Percentiles rank a stretch among this genome's conserved stretches.
phyloP scores from a whole-genome alignment of 2,113 vertebrate species.

The Chamaea fasciata region DNA sequence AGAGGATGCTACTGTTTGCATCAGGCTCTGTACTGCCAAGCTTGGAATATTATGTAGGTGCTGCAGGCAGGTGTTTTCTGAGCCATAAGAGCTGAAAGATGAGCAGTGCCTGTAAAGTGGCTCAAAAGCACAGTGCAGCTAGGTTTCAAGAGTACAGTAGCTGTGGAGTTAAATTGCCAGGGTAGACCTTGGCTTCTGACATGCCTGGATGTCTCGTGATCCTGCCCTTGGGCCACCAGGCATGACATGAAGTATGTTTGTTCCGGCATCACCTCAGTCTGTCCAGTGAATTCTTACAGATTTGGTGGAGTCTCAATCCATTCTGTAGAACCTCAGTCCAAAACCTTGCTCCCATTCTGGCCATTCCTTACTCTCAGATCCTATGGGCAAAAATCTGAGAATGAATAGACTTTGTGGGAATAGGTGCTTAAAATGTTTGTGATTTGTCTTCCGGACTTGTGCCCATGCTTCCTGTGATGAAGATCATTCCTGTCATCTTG shows the following conservation, averaged over 20 bases:
- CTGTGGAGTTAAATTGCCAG: background rate
- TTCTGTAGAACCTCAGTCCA: background rate
- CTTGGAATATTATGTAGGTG: background rate
- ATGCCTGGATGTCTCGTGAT: background rate
- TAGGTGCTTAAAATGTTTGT: background rate
- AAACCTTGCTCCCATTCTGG: background rate
- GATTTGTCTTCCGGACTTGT: background rate
- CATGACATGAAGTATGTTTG: background rate
- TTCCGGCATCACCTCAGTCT: background rate
- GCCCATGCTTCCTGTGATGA: background rate
- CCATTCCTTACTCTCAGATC: background rate
- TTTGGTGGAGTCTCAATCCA: background rate
- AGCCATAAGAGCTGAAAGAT: background rate
- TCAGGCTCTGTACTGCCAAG: background rate
- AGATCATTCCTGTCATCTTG: background rate
- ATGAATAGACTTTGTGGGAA: background rate
- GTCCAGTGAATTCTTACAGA: background rate
- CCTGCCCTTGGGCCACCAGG: background rate
- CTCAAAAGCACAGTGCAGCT: background rate
- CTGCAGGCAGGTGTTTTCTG: background rate
- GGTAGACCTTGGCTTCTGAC: background rate
- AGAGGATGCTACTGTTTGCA: background rate
- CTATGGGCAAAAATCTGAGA: background rate
- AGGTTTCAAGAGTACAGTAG: background rate
- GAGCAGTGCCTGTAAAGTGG: background rate